Percentiles rank a stretch among this genome's conserved stretches.
Evolutionary conservation across 2,113 vertebrate genomes (phyloP).

Genomic region (Alethe diademata): DNA sequence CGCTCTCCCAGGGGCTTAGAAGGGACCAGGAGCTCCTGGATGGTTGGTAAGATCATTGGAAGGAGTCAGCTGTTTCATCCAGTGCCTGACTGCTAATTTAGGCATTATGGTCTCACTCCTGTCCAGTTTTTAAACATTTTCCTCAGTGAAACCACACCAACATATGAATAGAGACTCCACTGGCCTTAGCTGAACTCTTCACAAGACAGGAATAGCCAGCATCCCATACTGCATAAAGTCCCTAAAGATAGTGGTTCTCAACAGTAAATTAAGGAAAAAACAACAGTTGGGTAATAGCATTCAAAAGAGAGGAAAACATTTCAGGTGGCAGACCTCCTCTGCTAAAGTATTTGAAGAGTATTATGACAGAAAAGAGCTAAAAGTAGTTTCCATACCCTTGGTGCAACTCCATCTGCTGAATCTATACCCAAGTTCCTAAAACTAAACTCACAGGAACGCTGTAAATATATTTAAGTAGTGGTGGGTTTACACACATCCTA

Average conservation of each 20-base stretch:
- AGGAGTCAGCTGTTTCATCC: neutral
- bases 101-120: neutral
- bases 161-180: neutral
- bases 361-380: neutral
- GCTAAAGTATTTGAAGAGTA: neutral
- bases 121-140: neutral
- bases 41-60: neutral
- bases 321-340: neutral
- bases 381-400: neutral
- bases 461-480: neutral
- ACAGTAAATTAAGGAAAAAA: neutral
- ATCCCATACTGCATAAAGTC: neutral
- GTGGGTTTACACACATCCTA: neutral
- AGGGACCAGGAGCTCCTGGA: neutral
- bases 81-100: constrained; percentile 1
- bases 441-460: neutral
- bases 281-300: neutral
- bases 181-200: constrained; percentile 27
- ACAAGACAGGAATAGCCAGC: neutral
- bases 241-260: neutral
- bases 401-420: neutral
- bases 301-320: neutral
- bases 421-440: neutral
- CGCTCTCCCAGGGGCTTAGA: neutral
- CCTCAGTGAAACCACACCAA: neutral